Conservation (phyloP, 53 echinoderm and acorn worm genomes). For the Astropecten irregularis region DNA sequence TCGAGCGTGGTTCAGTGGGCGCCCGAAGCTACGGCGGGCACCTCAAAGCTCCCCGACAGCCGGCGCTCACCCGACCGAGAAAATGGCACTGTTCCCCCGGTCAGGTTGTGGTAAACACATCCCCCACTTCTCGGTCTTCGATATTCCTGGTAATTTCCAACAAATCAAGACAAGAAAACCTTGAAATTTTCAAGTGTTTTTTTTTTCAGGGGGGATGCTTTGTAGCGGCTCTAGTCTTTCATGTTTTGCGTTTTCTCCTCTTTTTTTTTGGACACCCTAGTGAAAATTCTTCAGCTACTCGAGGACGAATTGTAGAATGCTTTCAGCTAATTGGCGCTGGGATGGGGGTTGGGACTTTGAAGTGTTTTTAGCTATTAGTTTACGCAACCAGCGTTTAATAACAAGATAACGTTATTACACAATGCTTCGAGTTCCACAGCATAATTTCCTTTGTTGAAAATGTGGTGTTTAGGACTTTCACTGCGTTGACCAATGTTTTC, state of each 20-base stretch:
- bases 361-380: too few relatives aligned
- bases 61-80: conserved; percentile 38
- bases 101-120: conserved; percentile 37
- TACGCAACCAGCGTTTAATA: too few relatives aligned
- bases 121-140: too few relatives aligned
- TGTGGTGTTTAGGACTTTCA: too few relatives aligned
- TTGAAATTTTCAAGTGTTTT: neutral
- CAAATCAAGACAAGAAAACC: neutral
- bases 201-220: neutral
- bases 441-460: too few relatives aligned
- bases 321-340: conserved; percentile 29
- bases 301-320: neutral
- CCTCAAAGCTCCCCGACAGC: conserved; percentile 35
- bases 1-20: too few relatives aligned
- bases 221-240: conserved; percentile 10
- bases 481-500: too few relatives aligned
- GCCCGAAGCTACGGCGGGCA: conserved; percentile 9
- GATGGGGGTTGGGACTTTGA: neutral
- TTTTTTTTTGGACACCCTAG: neutral
- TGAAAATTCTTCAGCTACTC: neutral
- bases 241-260: too few relatives aligned
- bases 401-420: too few relatives aligned
- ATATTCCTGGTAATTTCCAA: too few relatives aligned
- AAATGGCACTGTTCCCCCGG: neutral
- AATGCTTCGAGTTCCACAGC: too few relatives aligned